Percentiles rank a stretch among this genome's conserved stretches.
Evolutionary conservation across 2,888 invertebrate genomes (phyloP).

Genomic region (Petrolisthes manimaculis): DNA sequence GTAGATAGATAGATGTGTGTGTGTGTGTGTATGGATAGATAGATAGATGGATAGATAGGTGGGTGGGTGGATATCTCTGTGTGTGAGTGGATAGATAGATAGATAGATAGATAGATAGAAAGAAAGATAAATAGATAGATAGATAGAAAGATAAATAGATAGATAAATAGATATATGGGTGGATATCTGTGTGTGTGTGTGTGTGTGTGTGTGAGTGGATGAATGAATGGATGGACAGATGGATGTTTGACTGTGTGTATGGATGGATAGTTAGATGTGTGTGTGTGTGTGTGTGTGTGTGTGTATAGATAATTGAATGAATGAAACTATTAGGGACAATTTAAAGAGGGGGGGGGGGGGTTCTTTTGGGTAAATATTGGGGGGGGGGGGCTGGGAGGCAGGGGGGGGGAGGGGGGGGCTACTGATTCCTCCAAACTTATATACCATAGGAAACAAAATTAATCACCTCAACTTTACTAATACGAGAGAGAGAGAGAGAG

Average conservation of each 20-base stretch:
- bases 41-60: too few relatives aligned
- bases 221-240: conserved; percentile 4
- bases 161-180: too few relatives aligned
- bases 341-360: too few relatives aligned
- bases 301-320: too few relatives aligned
- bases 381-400: neutral
- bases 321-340: too few relatives aligned
- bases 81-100: neutral
- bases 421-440: neutral
- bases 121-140: too few relatives aligned
- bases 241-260: conserved; percentile 14
- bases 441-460: neutral
- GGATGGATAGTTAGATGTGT: conserved; percentile 2
- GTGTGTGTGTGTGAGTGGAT: too few relatives aligned
- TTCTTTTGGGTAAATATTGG: too few relatives aligned
- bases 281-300: neutral
- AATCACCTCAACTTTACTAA: neutral
- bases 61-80: neutral
- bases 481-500: neutral
- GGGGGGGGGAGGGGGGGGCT: neutral
- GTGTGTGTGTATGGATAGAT: conserved; percentile 8
- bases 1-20: neutral
- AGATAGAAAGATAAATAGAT: too few relatives aligned
- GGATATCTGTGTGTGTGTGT: too few relatives aligned
- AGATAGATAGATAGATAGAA: conserved; percentile 4